phyloP scores from a whole-genome alignment of 2,888 invertebrate genomes.

The Emmelina monodactyla region DNA sequence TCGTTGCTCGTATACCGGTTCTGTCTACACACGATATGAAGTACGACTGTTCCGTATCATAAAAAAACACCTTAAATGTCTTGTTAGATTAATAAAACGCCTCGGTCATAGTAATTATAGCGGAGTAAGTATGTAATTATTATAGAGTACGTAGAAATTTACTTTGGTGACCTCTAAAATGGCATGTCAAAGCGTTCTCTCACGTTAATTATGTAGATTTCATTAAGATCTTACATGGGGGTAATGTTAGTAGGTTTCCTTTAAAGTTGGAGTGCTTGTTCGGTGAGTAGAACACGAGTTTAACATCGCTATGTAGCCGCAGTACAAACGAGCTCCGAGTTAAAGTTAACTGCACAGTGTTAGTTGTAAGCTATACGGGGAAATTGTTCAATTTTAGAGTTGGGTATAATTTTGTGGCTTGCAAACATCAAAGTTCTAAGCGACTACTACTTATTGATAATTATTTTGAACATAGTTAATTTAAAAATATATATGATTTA shows the following conservation, averaged over 20 bases:
- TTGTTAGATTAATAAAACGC: neutral
- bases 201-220: conserved; percentile 1
- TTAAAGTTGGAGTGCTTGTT: conserved; percentile 24
- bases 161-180: neutral
- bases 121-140: too few relatives aligned
- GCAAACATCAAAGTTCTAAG: too few relatives aligned
- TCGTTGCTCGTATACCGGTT: conserved; percentile 20
- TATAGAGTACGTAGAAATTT: too few relatives aligned
- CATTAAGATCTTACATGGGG: conserved; percentile 1
- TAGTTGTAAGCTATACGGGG: conserved; percentile 9
- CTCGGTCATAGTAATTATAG: too few relatives aligned
- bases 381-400: too few relatives aligned
- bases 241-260: conserved; percentile 3
- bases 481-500: too few relatives aligned
- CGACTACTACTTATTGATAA: too few relatives aligned
- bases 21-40: conserved; percentile 18
- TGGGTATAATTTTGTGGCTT: too few relatives aligned
- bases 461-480: too few relatives aligned
- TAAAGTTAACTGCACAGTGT: conserved; percentile 6
- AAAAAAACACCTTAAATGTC: too few relatives aligned
- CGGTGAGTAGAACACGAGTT: conserved; percentile 27
- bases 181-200: conserved; percentile 1
- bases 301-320: conserved; percentile 26
- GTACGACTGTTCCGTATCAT: conserved; percentile 8
- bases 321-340: conserved; percentile 29